Evolutionary conservation across 2,888 invertebrate species (phyloP), one percentile per base, ranked within the genome.

Genomic region (Drosophila stalkeri): DNA sequence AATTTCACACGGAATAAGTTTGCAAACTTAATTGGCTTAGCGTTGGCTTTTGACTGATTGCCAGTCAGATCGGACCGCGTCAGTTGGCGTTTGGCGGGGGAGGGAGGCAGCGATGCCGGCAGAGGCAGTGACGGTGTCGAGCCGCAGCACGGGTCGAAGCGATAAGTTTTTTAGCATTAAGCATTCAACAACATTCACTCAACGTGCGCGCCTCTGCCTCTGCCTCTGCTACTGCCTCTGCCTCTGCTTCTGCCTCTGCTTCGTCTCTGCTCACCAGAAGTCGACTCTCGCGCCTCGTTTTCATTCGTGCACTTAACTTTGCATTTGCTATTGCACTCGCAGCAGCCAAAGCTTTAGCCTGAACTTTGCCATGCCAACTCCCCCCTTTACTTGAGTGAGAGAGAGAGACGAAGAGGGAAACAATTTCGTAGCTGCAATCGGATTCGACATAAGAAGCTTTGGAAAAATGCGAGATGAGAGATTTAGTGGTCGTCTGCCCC

Each of bases 1-100:
- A 81, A 81, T 89, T 89, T 89, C 86, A 86, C 84, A 89, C 89
- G 84, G 81, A 86, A 81, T 86, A 81, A 81, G 79, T 83, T 88
- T 75, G 75, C 84, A 71, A 82, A 79, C 78, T 89, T 89, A 86
- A 86, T 89, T 86, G 86, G 86, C 86, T 82, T 71, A 72, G 70
- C 73, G 76, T 56, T 80, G 76, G 76, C 83, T 85, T 80, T 80
- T 77, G 74, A 77, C 80, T 79, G 44, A 49, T 44, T 52, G 75
- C 11, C 71, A 18, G 51, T n/a, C 35, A 52, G 61, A 41, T 46
- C 49, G 31, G n/a, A 16, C 37, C 18, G 37, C 47, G 31, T 5
- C 18, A 7, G 71, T 16, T 39, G 33, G 44, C 6, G 37, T 14
- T 37, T 37, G n/a, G 4, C 41, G 41, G n/a, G 41, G 41, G 61